A percentile compares a stretch with the other conserved stretches of the same genome.
These are phyloP conservation scores for Oxytorus armatus DNA, from an alignment of 2,888 invertebrate species.

Conservation along the genomic window DNA sequence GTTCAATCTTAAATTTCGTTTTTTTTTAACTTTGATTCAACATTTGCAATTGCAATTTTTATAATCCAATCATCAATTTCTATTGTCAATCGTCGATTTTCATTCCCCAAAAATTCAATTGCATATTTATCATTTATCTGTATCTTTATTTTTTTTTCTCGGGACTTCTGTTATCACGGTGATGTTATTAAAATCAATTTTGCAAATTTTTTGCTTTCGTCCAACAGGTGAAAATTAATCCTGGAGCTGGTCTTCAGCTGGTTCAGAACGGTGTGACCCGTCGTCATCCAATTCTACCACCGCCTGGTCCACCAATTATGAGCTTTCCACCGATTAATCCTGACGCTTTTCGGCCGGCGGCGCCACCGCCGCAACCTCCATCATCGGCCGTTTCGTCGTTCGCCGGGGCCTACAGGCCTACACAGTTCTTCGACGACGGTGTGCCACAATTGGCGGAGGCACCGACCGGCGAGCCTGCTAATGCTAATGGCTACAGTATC, in stretches of 20 bases:
- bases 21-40: too few species aligned
- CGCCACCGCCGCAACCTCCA: slow-evolving; percentile 48
- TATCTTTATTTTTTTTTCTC: background rate
- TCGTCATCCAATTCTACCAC: slow-evolving; percentile 79
- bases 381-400: slow-evolving; percentile 62
- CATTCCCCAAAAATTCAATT: background rate
- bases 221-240: slow-evolving; percentile 80
- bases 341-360: slow-evolving; percentile 59
- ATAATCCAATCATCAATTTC: background rate
- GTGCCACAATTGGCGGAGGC: slow-evolving; percentile 68
- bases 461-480: slow-evolving; percentile 60
- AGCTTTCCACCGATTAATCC: slow-evolving; percentile 77
- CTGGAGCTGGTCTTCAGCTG: slow-evolving; percentile 79
- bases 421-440: slow-evolving; percentile 73
- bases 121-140: background rate
- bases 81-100: background rate
- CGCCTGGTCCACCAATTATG: slow-evolving; percentile 73
- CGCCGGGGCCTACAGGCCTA: slow-evolving; percentile 55
- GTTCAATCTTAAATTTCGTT: too few species aligned
- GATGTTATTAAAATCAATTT: background rate
- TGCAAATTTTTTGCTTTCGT: background rate
- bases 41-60: too few species aligned
- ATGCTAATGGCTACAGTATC: slow-evolving; percentile 69
- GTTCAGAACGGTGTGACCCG: slow-evolving; percentile 79
- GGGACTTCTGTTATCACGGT: background rate